Evolutionary conservation across 2,888 invertebrate species (phyloP).

Genomic region (Coecobrya sp.): DNA sequence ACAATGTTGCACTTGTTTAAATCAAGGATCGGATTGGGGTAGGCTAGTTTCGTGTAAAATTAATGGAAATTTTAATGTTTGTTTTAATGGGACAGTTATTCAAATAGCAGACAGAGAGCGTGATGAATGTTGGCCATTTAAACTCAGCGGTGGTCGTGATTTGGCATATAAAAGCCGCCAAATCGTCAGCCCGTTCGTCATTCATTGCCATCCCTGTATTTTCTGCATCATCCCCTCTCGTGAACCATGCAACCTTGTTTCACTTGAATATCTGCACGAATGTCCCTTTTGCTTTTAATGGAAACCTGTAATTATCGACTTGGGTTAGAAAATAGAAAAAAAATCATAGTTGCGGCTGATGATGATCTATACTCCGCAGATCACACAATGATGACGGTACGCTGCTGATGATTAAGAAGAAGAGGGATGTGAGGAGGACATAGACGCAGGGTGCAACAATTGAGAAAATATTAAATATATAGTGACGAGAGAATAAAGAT

Average conservation of each 20-base stretch:
- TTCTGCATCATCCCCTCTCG: conserved; percentile 42
- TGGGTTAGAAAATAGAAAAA: conserved; percentile 10
- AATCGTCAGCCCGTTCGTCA: conserved; percentile 55
- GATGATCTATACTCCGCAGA: conserved; percentile 36
- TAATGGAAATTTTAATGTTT: conserved; percentile 75
- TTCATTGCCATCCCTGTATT: conserved; percentile 5
- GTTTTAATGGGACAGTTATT: conserved; percentile 77
- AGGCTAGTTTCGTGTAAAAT: conserved; percentile 70
- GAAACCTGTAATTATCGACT: conserved; percentile 58
- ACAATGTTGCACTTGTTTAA: conserved; percentile 15
- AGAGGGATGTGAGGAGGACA: background rate
- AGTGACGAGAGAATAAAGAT: conserved; percentile 10
- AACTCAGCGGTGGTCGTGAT: conserved; percentile 80
- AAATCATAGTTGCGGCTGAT: conserved; percentile 3
- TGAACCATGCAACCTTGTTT: conserved; percentile 75
- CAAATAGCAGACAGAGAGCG: conserved; percentile 77
- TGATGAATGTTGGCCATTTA: conserved; percentile 79
- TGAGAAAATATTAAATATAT: conserved; percentile 20
- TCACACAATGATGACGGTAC: background rate
- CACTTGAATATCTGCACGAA: conserved; percentile 13
- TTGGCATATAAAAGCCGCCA: conserved; percentile 69
- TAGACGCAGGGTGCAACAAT: background rate
- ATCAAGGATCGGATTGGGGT: conserved; percentile 10
- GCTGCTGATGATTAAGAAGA: background rate
- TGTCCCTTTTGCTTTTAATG: conserved; percentile 30